Evolutionary conservation across 1,140 invertebrate genomes (phyloP).

Genomic region (Drosophila nikananu): DNA sequence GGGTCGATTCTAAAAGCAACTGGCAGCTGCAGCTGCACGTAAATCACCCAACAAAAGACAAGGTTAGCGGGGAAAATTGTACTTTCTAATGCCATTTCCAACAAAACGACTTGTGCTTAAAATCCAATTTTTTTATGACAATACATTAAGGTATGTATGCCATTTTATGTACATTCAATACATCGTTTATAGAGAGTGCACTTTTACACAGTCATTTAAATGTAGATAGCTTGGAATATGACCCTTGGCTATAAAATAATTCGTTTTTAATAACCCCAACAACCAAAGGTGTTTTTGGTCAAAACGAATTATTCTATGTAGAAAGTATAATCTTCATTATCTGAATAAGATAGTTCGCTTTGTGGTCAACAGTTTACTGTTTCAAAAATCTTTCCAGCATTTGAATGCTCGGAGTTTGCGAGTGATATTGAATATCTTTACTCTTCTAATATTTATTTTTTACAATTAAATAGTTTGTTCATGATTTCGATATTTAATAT

Average conservation of each 20-base stretch:
- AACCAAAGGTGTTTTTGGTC: neutral
- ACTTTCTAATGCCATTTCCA: slow-evolving; percentile 1
- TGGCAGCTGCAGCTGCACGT: neutral
- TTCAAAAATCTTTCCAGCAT: slow-evolving; percentile 1
- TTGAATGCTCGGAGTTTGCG: neutral
- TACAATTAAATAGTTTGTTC: slow-evolving; percentile 11
- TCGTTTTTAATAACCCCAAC: neutral
- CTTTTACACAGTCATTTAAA: neutral
- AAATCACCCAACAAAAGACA: slow-evolving; percentile 6
- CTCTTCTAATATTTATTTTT: slow-evolving; percentile 3
- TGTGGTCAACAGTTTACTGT: neutral
- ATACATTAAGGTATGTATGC: neutral
- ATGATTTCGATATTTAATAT: slow-evolving; percentile 20
- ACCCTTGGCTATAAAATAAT: neutral
- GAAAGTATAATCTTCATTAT: neutral
- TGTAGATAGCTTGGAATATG: neutral
- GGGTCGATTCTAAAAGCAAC: slow-evolving; percentile 47
- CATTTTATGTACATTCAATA: neutral
- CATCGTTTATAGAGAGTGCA: neutral
- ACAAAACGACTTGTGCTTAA: neutral
- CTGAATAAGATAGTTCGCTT: neutral
- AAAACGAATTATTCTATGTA: slow-evolving; percentile 1
- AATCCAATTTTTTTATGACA: neutral
- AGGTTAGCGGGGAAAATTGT: neutral
- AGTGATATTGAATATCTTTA: slow-evolving; percentile 10